phyloP scores from a whole-genome alignment of 2,888 invertebrate genomes.

The Drosophila picticornis region DNA sequence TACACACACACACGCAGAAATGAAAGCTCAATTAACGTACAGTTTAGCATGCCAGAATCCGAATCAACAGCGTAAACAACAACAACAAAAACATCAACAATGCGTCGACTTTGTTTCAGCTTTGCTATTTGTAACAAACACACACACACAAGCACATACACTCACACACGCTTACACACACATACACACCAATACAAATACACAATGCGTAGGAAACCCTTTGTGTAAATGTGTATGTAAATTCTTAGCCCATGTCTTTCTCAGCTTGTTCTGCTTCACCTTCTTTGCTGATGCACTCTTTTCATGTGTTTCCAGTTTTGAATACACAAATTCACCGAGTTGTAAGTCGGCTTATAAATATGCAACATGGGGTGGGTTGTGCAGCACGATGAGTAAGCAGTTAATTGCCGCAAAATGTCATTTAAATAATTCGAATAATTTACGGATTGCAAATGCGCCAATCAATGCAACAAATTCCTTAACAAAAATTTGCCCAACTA shows the following conservation, averaged over 20 bases:
- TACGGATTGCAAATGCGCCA: slow-evolving; percentile 34
- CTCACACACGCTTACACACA: too few species aligned
- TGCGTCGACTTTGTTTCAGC: slow-evolving; percentile 47
- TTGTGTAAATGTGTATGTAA: slow-evolving; percentile 1
- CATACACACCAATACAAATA: background rate
- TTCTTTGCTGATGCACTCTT: slow-evolving; percentile 15
- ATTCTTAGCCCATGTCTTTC: slow-evolving; percentile 24
- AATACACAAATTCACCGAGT: slow-evolving; percentile 47
- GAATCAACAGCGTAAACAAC: slow-evolving; percentile 37
- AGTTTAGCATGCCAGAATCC: slow-evolving; percentile 38
- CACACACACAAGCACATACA: too few species aligned
- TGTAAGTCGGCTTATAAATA: slow-evolving; percentile 64
- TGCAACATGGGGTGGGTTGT: slow-evolving; percentile 33
- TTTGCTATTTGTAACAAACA: slow-evolving; percentile 12
- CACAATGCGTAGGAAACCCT: slow-evolving; percentile 10
- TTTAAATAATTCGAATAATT: slow-evolving; percentile 34
- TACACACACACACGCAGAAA: slow-evolving; percentile 17
- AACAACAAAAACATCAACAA: slow-evolving; percentile 44
- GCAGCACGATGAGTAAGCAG: slow-evolving; percentile 46
- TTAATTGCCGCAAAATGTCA: slow-evolving; percentile 46
- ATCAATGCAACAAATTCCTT: slow-evolving; percentile 17
- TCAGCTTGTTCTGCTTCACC: slow-evolving; percentile 11
- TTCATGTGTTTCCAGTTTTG: slow-evolving; percentile 29
- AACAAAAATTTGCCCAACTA: background rate
- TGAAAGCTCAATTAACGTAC: slow-evolving; percentile 61